Conservation (phyloP, 2,888 invertebrate genomes). For the Conomelus anceps region DNA sequence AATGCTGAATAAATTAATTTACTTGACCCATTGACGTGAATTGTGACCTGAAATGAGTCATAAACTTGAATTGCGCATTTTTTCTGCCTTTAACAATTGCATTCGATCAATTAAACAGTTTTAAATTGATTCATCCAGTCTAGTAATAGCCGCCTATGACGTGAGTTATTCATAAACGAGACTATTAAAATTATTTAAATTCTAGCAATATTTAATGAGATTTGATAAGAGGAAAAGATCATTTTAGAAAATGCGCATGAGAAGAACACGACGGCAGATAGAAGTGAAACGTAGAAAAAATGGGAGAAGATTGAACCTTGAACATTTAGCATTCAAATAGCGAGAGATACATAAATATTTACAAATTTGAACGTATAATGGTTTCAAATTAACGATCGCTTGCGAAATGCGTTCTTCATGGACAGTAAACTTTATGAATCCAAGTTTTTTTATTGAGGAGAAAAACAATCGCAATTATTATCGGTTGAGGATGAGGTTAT, state of each 20-base stretch:
- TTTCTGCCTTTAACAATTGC: neutral
- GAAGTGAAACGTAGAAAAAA: neutral
- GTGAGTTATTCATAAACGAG: neutral
- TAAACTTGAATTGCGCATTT: neutral
- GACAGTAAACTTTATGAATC: neutral
- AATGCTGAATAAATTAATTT: neutral
- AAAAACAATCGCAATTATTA: neutral
- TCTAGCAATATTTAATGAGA: no score
- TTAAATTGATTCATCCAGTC: neutral
- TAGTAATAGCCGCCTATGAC: neutral
- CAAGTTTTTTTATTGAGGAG: neutral
- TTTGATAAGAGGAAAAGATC: neutral
- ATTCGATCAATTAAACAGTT: neutral
- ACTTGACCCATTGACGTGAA: neutral
- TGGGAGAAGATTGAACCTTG: neutral
- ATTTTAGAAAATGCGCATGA: neutral
- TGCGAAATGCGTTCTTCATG: neutral
- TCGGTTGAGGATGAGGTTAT: neutral
- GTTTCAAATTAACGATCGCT: neutral
- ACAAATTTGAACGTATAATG: neutral
- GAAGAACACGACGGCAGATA: neutral
- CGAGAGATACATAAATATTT: neutral
- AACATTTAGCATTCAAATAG: neutral
- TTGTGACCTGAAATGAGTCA: neutral
- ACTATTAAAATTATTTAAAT: neutral